These are phyloP conservation scores for Cassiopea andromeda DNA, from an alignment of 30 jellyfish, hydroid and myxozoan species.

Conservation along the genomic window DNA sequence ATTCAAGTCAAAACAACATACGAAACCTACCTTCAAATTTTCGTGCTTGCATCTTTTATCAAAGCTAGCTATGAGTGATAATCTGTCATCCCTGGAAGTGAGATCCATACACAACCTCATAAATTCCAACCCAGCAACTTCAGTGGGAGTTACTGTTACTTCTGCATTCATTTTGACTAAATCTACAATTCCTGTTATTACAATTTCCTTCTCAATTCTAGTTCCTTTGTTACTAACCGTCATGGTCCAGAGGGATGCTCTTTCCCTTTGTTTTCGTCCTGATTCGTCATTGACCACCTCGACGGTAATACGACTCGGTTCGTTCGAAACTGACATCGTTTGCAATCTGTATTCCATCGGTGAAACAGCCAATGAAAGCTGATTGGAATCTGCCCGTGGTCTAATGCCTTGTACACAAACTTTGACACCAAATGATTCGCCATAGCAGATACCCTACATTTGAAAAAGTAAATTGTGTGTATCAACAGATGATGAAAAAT, in stretches of 20 bases:
- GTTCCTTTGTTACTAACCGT: neutral
- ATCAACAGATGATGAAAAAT: no score
- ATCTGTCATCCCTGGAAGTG: neutral
- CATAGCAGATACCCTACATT: slow-evolving; percentile 44
- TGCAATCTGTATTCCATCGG: slow-evolving; percentile 64
- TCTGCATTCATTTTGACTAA: neutral
- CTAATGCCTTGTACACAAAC: slow-evolving; percentile 51
- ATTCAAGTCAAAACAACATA: neutral
- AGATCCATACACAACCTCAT: slow-evolving; percentile 21
- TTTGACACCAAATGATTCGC: slow-evolving; percentile 28
- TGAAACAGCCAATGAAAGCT: slow-evolving; percentile 33
- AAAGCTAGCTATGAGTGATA: slow-evolving; percentile 24
- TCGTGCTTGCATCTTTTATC: slow-evolving; percentile 19
- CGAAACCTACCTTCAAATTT: slow-evolving; percentile 9
- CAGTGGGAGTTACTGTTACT: slow-evolving; percentile 4
- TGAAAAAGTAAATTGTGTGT: neutral
- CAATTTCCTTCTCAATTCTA: slow-evolving; percentile 3
- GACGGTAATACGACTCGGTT: slow-evolving; percentile 8
- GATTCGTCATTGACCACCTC: neutral
- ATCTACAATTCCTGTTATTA: neutral
- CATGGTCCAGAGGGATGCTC: neutral
- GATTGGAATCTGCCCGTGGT: neutral
- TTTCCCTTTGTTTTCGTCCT: neutral
- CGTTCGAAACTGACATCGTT: slow-evolving; percentile 14
- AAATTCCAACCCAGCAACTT: slow-evolving; percentile 6